These are phyloP conservation scores for Lonchura striata DNA, from an alignment of 2,113 vertebrate species.

Conservation along the genomic window DNA sequence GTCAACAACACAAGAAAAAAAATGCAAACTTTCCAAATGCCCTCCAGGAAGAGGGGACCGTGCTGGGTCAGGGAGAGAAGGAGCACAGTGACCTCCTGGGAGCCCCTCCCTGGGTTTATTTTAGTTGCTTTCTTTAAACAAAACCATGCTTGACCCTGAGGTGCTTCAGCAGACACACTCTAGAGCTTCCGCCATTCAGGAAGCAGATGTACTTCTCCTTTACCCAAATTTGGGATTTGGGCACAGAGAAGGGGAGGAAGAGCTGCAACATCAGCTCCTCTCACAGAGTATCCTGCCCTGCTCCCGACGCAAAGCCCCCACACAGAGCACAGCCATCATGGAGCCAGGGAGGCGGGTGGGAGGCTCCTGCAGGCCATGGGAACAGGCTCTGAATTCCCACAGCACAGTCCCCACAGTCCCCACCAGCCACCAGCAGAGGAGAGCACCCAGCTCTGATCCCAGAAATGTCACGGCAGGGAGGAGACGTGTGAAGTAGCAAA, in stretches of 20 bases:
- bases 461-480: accelerated
- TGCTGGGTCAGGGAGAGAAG: not conserved
- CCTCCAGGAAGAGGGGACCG: not conserved
- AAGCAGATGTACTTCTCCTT: not conserved
- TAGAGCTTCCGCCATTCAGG: not conserved
- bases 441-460: not conserved
- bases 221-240: slow-evolving; percentile 26
- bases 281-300: not conserved
- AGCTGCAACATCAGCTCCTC: not conserved
- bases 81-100: not conserved
- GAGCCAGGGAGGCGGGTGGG: not conserved
- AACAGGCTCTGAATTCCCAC: not conserved
- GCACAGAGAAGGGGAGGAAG: not conserved
- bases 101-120: slow-evolving; percentile 18
- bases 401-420: not conserved
- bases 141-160: slow-evolving; percentile 17
- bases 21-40: not conserved
- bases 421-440: not conserved
- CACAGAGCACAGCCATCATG: accelerated
- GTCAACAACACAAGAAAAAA: slow-evolving; percentile 52
- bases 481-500: not conserved
- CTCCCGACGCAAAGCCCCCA: accelerated
- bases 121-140: slow-evolving; percentile 44
- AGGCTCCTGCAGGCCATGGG: not conserved
- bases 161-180: not conserved